A percentile compares a stretch with the other conserved stretches of the same genome.
These are phyloP conservation scores for Nematopogon swammerdamellus DNA, from an alignment of 2,888 invertebrate genomes.

Conservation along the genomic window DNA sequence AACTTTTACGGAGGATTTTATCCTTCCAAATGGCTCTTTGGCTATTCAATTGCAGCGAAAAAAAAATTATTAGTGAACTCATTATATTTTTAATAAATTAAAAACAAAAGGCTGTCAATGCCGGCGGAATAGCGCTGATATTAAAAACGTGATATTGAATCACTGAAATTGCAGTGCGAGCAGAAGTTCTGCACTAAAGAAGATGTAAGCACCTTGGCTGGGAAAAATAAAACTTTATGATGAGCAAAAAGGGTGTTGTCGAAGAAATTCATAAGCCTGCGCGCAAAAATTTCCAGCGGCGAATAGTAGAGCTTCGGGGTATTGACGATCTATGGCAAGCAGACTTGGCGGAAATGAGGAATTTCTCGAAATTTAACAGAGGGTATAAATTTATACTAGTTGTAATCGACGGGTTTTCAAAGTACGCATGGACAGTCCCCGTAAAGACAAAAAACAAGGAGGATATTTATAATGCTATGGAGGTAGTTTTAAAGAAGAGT, in stretches of 20 bases:
- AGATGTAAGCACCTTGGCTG: too few relatives aligned
- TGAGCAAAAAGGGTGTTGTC: slow-evolving; percentile 12
- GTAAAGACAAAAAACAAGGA: slow-evolving; percentile 20
- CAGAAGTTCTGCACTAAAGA: too few relatives aligned
- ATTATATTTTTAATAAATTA: too few relatives aligned
- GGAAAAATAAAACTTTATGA: too few relatives aligned
- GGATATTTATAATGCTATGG: slow-evolving; percentile 15
- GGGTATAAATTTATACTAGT: slow-evolving; percentile 21
- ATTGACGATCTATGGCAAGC: slow-evolving; percentile 32
- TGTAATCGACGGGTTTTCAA: slow-evolving; percentile 28
- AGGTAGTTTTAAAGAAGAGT: neutral
- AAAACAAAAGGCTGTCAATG: too few relatives aligned
- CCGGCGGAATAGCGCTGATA: too few relatives aligned
- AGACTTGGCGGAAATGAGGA: slow-evolving; percentile 25
- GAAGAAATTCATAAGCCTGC: slow-evolving; percentile 25
- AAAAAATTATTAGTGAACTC: too few relatives aligned
- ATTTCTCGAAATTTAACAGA: slow-evolving; percentile 19
- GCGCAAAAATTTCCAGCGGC: slow-evolving; percentile 22
- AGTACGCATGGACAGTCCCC: slow-evolving; percentile 24
- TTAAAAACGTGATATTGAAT: too few relatives aligned
- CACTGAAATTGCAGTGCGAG: too few relatives aligned
- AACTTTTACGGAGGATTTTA: too few relatives aligned
- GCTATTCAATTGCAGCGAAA: too few relatives aligned
- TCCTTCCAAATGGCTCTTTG: too few relatives aligned
- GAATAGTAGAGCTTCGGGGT: slow-evolving; percentile 21